Conservation (phyloP, 2,888 invertebrate species). For the Trissolcus brochymenae region DNA sequence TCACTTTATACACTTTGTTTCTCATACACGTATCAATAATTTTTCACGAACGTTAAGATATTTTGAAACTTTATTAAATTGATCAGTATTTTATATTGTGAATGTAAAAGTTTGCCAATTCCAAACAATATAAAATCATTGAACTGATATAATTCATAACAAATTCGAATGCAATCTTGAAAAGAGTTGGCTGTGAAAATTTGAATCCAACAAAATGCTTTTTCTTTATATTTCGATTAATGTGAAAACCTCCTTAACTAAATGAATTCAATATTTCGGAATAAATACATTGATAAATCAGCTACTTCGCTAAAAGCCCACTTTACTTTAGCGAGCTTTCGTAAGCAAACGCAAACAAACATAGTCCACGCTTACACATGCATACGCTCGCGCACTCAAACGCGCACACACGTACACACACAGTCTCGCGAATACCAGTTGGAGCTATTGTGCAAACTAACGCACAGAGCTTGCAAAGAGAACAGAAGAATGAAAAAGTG, state of each 20-base stretch:
- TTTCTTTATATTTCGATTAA: constrained; percentile 43
- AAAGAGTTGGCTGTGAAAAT: constrained; percentile 26
- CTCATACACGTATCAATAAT: no score
- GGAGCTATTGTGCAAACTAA: constrained; percentile 55
- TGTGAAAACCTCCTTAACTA: constrained; percentile 71
- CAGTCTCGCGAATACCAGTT: constrained; percentile 22
- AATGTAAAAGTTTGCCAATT: no score
- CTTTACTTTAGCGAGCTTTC: constrained; percentile 72
- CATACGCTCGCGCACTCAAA: constrained; percentile 21
- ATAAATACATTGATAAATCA: constrained; percentile 77
- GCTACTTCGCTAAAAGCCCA: constrained; percentile 76
- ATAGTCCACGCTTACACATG: constrained; percentile 54
- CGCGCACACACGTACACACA: constrained; percentile 15
- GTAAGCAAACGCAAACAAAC: constrained; percentile 68
- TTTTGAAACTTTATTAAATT: no score
- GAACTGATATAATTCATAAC: neutral
- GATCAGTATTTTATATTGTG: no score
- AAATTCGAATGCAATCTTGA: constrained; percentile 1
- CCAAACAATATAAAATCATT: no score
- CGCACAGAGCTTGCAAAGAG: constrained; percentile 53
- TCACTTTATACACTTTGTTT: neutral
- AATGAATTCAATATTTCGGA: constrained; percentile 76
- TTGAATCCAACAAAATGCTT: constrained; percentile 30
- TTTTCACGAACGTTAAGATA: no score
- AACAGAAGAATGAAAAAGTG: constrained; percentile 56